Base-by-base conservation (phyloP, 2,888 invertebrate species). In the Rhagonycha lutea region DNA sequence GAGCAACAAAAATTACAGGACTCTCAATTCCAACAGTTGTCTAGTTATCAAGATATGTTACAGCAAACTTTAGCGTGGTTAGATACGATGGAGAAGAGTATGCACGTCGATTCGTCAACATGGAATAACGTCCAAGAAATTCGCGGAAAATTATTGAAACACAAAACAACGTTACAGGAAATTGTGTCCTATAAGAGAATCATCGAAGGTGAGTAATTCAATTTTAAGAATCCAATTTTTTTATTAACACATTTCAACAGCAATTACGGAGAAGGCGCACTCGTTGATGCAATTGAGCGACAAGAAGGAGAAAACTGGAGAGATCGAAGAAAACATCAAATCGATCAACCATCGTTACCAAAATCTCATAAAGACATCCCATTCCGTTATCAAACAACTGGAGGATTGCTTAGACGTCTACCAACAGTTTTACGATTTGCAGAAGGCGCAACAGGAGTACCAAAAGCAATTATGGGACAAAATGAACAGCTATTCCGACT, bases 381-480 rank as follows among this genome's bases (percentile, higher is more conserved):
- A 93, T 72, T 90, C 90, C 47, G 90, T 94, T 14, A 93, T 96
- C 61, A 90, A 91, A 32, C 93, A 93, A 82, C 89, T 96, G 71
- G 96, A 96, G 85, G 91, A 91, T 77, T 92, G 93, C 0, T 90
- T 94, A 70, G 96, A 96, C 75, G 92, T 94, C 8, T 95, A 95
- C 84, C 95, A 96, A 85, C 95, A 95, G 83, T 97, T 97, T 85
- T 93, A 94, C 80, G 96, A 96, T 82, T 90, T 95, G 73, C 95
- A 96, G 81, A 96, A 96, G 85, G 91, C 94, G 0, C 94, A 96
- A 80, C 95, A 96, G 88, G 96, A 97, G 83, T 95, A 96, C 87
- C 95, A 97, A 83, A 97, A 96, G 85, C 94, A 95, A 83, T 91
- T 96, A 60, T 96, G 96, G 94, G 97, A 98, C 85, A 94, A 94